These are phyloP conservation scores for Lycocerus yunnanus DNA, from an alignment of 2,888 invertebrate genomes.

Conservation along the genomic window DNA sequence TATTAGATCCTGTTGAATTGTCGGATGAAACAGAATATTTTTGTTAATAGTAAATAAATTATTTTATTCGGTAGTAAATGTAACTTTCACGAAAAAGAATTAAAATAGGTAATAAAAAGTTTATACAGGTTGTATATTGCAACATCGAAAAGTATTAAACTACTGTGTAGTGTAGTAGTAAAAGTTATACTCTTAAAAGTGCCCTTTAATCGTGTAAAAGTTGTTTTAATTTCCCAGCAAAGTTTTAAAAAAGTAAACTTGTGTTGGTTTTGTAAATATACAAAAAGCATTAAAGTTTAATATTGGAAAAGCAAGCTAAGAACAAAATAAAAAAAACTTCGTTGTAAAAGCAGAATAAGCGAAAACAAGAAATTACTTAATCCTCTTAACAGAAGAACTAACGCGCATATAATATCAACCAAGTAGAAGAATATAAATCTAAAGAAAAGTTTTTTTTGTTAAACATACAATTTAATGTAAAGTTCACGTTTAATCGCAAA, in stretches of 20 bases:
- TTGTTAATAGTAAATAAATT: background rate
- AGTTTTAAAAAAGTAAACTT: background rate
- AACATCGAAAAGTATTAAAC: background rate
- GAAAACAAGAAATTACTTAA: conserved; percentile 25
- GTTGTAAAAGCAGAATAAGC: background rate
- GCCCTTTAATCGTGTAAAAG: background rate
- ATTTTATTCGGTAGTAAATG: background rate
- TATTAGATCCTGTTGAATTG: too few species aligned
- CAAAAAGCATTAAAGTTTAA: background rate
- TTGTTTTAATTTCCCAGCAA: background rate
- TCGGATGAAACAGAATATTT: too few species aligned
- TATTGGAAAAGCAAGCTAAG: background rate
- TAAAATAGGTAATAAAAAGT: background rate
- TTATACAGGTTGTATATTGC: background rate
- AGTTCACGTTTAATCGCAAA: background rate
- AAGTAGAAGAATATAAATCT: conserved; percentile 27
- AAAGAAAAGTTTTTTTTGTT: conserved; percentile 18
- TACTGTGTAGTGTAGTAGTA: background rate
- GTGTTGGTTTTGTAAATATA: background rate
- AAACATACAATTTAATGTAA: conserved; percentile 2
- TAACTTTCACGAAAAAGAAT: background rate
- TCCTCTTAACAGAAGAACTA: conserved; percentile 29
- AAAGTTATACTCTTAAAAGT: background rate
- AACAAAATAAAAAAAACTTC: background rate
- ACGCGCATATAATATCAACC: conserved; percentile 25